phyloP scores from a whole-genome alignment of 2,888 invertebrate species.

The Coleophora deauratella region DNA sequence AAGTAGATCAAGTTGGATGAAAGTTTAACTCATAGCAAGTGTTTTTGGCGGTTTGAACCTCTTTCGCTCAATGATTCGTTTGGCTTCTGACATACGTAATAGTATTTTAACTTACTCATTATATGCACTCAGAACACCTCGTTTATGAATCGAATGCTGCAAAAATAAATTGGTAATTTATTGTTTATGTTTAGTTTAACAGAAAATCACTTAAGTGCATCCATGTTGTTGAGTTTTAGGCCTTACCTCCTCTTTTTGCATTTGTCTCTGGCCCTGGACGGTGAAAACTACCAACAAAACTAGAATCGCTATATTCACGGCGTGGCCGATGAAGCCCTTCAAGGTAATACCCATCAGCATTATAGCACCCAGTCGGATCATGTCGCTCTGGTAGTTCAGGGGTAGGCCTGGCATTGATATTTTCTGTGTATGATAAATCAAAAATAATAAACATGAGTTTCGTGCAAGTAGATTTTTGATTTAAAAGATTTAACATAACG shows the following conservation, averaged over 20 bases:
- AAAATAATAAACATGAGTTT: conserved; percentile 1
- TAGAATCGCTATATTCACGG: conserved; percentile 31
- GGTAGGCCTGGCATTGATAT: conserved; percentile 13
- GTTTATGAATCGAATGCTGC: conserved; percentile 40
- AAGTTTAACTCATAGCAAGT: no score
- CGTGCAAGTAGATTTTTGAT: not conserved
- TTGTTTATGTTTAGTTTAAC: conserved; percentile 1
- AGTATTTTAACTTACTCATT: conserved; percentile 38
- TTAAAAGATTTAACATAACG: no score
- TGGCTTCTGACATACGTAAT: no score
- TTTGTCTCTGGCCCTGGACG: conserved; percentile 19
- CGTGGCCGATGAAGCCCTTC: conserved; percentile 38
- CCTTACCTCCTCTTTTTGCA: conserved; percentile 30
- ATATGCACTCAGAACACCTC: conserved; percentile 39
- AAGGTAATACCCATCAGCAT: conserved; percentile 35
- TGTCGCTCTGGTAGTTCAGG: conserved; percentile 25
- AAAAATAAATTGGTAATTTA: conserved; percentile 15
- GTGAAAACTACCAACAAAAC: conserved; percentile 28
- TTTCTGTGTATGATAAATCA: conserved; percentile 16
- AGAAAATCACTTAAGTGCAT: no score
- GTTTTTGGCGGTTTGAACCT: no score
- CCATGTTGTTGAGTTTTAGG: no score
- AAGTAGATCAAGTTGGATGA: no score
- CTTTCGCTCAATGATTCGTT: no score
- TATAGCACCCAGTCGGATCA: conserved; percentile 35